phyloP scores from a whole-genome alignment of 2,113 vertebrate genomes.

The Macroglossus sobrinus region DNA sequence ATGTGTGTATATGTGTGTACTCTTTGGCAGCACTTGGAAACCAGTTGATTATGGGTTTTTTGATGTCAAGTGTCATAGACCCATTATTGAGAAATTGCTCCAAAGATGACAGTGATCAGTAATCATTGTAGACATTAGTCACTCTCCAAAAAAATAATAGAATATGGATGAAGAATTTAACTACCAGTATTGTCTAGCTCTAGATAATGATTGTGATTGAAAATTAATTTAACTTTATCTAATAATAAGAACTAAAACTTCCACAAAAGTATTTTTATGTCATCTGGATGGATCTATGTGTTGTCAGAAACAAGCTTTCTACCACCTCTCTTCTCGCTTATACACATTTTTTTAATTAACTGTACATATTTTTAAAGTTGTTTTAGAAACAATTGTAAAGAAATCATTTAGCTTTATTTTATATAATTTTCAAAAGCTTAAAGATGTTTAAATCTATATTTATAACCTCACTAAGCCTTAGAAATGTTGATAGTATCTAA shows the following conservation, averaged over 20 bases:
- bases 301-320: background rate
- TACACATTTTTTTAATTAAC: background rate
- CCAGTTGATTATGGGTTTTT: background rate
- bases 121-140: background rate
- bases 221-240: conserved; percentile 9
- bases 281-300: background rate
- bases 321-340: background rate
- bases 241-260: conserved; percentile 32
- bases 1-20: too few species aligned
- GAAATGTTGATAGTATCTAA: background rate
- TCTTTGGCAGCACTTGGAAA: background rate
- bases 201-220: background rate
- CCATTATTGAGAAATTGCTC: background rate
- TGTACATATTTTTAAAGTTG: background rate
- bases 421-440: background rate
- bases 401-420: background rate
- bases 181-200: background rate
- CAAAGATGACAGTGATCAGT: background rate
- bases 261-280: background rate
- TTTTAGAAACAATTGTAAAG: background rate
- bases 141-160: background rate
- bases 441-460: background rate
- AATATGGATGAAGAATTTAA: background rate
- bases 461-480: background rate
- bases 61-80: background rate